Evolutionary conservation across 2,888 invertebrate species (phyloP).

Genomic region (Microplitis deprimator): DNA sequence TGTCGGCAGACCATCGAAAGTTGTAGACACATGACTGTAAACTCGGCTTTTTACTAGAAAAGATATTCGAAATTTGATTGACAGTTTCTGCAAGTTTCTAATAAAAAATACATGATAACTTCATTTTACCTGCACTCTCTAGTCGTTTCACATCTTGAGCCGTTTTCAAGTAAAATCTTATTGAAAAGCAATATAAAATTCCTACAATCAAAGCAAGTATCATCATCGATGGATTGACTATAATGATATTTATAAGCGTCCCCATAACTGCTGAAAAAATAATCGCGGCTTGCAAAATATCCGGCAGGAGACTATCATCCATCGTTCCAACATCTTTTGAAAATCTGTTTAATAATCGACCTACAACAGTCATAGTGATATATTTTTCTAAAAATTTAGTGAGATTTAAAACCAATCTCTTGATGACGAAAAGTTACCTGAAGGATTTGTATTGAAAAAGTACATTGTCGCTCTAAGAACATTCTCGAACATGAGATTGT

Average conservation of each 20-base stretch:
- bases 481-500: constrained; percentile 87
- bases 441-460: constrained; percentile 90
- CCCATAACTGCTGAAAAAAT: constrained; percentile 71
- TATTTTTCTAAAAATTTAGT: not conserved
- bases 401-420: not conserved
- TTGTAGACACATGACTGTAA: constrained; percentile 90
- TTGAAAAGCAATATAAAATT: constrained; percentile 76
- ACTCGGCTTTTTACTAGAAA: constrained; percentile 83
- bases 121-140: constrained; percentile 71
- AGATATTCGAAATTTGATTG: not conserved
- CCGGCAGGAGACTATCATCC: constrained; percentile 75
- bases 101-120: not conserved
- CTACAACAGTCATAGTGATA: constrained; percentile 47
- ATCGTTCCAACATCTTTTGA: constrained; percentile 81
- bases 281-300: constrained; percentile 74
- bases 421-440: constrained; percentile 72
- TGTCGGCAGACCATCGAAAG: constrained; percentile 88
- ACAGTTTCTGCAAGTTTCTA: no score
- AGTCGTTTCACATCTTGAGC: constrained; percentile 82
- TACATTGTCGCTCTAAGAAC: constrained; percentile 84
- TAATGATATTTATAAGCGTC: constrained; percentile 71
- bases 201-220: constrained; percentile 77
- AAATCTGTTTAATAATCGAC: constrained; percentile 81
- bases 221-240: constrained; percentile 80
- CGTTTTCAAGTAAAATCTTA: constrained; percentile 78